phyloP scores from a whole-genome alignment of 37 sponge, comb jelly and placozoan species.

The Oopsacas minuta region DNA sequence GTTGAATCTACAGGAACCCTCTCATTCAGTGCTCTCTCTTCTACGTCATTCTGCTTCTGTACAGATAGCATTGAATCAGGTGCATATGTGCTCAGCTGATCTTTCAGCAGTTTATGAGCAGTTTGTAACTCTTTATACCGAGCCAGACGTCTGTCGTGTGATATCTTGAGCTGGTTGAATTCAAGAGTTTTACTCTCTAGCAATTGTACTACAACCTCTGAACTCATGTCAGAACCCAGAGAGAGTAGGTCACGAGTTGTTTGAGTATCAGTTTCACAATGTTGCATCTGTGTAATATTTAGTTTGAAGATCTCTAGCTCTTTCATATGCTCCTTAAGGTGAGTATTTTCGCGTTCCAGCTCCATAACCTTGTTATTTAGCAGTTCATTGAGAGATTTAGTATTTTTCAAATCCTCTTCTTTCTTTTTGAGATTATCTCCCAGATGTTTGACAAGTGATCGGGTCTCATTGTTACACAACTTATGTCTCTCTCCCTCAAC shows the following conservation, averaged over 20 bases:
- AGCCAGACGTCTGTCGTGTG: conserved; percentile 38
- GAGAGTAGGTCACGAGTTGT: not conserved
- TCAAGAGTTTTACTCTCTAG: conserved; percentile 17
- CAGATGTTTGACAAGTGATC: not conserved
- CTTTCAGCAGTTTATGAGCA: conserved; percentile 32
- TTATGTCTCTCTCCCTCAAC: not conserved
- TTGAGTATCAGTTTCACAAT: not conserved
- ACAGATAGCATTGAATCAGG: not conserved
- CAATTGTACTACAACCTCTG: not conserved
- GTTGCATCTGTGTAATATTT: not conserved
- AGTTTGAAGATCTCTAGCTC: not conserved
- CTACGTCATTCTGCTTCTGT: not conserved
- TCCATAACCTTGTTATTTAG: not conserved
- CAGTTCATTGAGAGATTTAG: not conserved
- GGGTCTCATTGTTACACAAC: not conserved
- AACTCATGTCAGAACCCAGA: not conserved
- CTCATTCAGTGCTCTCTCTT: not conserved
- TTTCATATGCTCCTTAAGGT: not conserved
- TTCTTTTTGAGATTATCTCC: conserved; percentile 26
- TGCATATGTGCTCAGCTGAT: conserved; percentile 50
- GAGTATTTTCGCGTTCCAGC: not conserved
- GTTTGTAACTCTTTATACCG: conserved; percentile 40
- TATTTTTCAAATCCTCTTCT: conserved; percentile 37
- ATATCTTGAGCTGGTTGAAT: conserved; percentile 18
- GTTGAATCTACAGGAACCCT: not conserved